Conservation (phyloP, 2,888 invertebrate species). For the Odontomyia ornata region DNA sequence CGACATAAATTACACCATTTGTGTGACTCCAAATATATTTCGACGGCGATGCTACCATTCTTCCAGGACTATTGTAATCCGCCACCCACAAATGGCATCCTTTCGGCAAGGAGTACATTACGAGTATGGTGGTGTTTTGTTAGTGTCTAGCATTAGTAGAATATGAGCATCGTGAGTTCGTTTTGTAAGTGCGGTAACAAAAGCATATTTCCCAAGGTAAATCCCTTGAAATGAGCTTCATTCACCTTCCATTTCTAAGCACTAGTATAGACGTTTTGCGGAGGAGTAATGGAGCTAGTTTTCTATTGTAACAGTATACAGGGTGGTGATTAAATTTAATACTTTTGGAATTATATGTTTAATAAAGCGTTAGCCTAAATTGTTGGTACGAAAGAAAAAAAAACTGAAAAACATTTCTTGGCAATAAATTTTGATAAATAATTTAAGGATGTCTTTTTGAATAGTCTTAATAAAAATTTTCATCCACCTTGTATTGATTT, state of each 20-base stretch:
- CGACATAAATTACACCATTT: constrained; percentile 51
- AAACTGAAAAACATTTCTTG: no score
- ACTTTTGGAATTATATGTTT: no score
- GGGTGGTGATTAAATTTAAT: no score
- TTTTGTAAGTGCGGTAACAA: constrained; percentile 33
- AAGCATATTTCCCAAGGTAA: constrained; percentile 50
- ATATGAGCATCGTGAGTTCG: neutral
- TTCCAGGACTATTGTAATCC: neutral
- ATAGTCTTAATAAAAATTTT: no score
- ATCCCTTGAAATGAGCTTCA: constrained; percentile 49
- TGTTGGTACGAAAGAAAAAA: no score
- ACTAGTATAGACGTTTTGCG: neutral
- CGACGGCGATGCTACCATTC: neutral
- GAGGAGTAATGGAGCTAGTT: constrained; percentile 8
- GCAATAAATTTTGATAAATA: no score
- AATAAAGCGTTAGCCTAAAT: no score
- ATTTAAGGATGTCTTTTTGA: no score
- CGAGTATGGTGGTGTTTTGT: constrained; percentile 8
- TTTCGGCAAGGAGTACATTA: neutral
- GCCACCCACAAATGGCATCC: constrained; percentile 42
- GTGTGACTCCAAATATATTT: constrained; percentile 48
- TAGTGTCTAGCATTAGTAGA: constrained; percentile 21
- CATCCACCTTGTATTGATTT: no score
- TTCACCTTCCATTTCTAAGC: constrained; percentile 37
- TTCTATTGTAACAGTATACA: neutral